phyloP scores from a whole-genome alignment of 2,888 invertebrate genomes.

The Boloria euphrosyne region DNA sequence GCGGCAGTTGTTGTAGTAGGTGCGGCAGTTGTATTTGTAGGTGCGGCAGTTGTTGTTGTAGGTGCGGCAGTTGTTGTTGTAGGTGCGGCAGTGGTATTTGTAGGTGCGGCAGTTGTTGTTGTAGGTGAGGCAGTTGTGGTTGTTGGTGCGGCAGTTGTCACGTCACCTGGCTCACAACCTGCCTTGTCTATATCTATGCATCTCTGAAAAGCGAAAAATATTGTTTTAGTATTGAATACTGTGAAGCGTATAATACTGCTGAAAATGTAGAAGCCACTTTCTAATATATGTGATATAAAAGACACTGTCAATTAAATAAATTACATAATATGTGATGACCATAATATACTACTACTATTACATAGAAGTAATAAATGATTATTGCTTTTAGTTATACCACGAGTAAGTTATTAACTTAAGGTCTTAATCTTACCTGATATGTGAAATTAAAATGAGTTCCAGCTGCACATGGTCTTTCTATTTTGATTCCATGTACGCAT shows the following conservation, averaged over 20 bases:
- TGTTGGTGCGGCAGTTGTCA: conserved; percentile 31
- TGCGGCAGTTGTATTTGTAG: conserved; percentile 25
- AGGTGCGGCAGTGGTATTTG: conserved; percentile 22
- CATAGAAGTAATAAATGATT: too few species aligned
- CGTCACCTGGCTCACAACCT: background rate
- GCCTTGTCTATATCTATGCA: too few species aligned
- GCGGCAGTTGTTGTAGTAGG: conserved; percentile 16
- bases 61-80: conserved; percentile 29
- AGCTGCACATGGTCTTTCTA: conserved; percentile 47
- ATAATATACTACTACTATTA: too few species aligned
- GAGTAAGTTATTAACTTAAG: too few species aligned
- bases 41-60: conserved; percentile 22
- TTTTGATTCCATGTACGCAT: conserved; percentile 53
- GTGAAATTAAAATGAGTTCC: conserved; percentile 53
- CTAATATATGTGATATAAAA: too few species aligned
- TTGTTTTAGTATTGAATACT: too few species aligned
- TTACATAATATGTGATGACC: too few species aligned
- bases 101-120: conserved; percentile 23
- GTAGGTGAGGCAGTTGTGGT: conserved; percentile 19
- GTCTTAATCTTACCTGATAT: conserved; percentile 48
- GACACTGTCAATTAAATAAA: too few species aligned
- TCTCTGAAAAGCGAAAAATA: too few species aligned
- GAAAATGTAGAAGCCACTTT: too few species aligned
- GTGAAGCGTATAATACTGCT: too few species aligned
- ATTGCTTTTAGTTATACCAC: too few species aligned